A percentile compares a stretch with the other conserved stretches of the same genome.
Conservation (phyloP, 1,140 invertebrate species). For the Heliconius nattereri region DNA sequence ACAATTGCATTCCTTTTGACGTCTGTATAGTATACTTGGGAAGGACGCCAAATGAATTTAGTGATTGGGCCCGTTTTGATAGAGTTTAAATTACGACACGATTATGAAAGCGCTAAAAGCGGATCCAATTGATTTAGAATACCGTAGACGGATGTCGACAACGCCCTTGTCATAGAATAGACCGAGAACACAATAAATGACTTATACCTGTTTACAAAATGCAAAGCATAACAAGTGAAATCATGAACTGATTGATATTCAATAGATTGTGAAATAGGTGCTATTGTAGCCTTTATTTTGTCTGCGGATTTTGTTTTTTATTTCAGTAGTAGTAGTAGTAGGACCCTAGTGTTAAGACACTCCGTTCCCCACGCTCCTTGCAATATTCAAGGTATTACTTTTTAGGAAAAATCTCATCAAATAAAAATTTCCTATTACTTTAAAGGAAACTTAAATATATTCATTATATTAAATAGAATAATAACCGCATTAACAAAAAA, state of each 20-base stretch:
- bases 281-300: too few relatives aligned
- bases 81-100: constrained; percentile 55
- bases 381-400: too few relatives aligned
- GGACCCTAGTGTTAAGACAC: too few relatives aligned
- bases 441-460: too few relatives aligned
- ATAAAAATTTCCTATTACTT: too few relatives aligned
- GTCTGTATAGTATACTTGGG: constrained; percentile 44
- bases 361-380: too few relatives aligned
- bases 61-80: constrained; percentile 50
- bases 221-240: constrained; percentile 21
- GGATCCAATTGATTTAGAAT: constrained; percentile 71
- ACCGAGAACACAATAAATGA: constrained; percentile 33
- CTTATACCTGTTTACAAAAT: constrained; percentile 25
- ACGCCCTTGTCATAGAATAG: constrained; percentile 66
- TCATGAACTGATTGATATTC: constrained; percentile 10
- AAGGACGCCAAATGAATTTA: constrained; percentile 49
- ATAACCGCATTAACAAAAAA: background rate
- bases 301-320: too few relatives aligned
- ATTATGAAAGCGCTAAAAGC: constrained; percentile 68
- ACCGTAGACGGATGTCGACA: constrained; percentile 68
- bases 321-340: too few relatives aligned
- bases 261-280: background rate
- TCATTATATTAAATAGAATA: background rate
- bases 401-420: too few relatives aligned
- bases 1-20: constrained; percentile 67